phyloP scores from a whole-genome alignment of 2,888 invertebrate genomes.

The Volucella inanis region DNA sequence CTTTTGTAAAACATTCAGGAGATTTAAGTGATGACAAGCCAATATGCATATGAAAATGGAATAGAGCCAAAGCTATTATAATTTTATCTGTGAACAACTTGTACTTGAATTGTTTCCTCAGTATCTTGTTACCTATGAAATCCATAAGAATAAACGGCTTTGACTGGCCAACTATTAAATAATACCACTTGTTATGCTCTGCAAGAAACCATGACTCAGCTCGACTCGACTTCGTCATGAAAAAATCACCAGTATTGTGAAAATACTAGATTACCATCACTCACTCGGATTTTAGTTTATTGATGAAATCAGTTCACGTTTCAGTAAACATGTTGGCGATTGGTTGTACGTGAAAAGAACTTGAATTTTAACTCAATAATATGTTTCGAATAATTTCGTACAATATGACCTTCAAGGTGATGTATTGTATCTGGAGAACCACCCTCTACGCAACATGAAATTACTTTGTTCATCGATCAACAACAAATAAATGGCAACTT shows the following conservation, averaged over 20 bases:
- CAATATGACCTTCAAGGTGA: constrained; percentile 40
- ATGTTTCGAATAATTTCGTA: constrained; percentile 9
- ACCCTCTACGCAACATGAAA: constrained; percentile 18
- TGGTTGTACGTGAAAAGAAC: constrained; percentile 36
- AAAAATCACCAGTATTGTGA: not conserved
- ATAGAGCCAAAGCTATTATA: too few species aligned
- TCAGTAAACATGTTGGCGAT: constrained; percentile 39
- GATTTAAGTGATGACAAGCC: too few species aligned
- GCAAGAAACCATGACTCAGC: too few species aligned
- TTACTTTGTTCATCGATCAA: constrained; percentile 9
- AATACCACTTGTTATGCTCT: too few species aligned
- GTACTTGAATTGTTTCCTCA: too few species aligned
- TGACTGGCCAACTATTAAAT: too few species aligned
- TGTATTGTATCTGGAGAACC: constrained; percentile 2
- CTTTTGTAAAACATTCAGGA: too few species aligned
- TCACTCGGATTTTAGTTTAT: not conserved
- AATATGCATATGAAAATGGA: too few species aligned
- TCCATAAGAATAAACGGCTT: too few species aligned
- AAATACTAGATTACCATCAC: not conserved
- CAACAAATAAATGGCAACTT: constrained; percentile 12
- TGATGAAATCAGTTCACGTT: constrained; percentile 50
- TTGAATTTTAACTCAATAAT: constrained; percentile 34
- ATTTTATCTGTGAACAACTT: too few species aligned
- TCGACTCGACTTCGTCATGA: not conserved
- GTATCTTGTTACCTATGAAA: too few species aligned